Evolutionary conservation across 2,888 invertebrate species (phyloP).

Genomic region (Sesia bembeciformis): DNA sequence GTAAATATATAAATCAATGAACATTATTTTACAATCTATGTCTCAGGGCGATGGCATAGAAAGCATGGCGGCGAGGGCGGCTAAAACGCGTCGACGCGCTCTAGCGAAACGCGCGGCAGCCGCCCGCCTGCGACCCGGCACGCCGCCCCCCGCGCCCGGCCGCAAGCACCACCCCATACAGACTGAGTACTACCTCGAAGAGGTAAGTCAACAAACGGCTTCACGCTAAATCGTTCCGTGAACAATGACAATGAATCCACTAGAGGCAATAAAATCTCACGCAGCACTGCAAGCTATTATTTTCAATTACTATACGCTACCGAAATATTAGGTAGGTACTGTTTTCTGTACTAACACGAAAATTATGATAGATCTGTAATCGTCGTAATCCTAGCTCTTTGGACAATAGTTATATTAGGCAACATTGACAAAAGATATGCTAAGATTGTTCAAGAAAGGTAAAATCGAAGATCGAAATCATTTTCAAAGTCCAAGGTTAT

Average conservation of each 20-base stretch:
- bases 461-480: too few species aligned
- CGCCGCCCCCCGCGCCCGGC: constrained; percentile 87
- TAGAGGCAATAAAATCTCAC: neutral
- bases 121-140: constrained; percentile 77
- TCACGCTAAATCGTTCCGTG: neutral
- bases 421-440: too few species aligned
- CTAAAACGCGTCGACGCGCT: constrained; percentile 76
- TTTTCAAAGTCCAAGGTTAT: too few species aligned
- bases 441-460: too few species aligned
- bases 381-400: too few species aligned
- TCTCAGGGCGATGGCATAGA: constrained; percentile 59
- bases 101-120: constrained; percentile 83
- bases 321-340: too few species aligned
- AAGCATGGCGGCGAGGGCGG: constrained; percentile 42
- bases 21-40: neutral
- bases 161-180: constrained; percentile 90
- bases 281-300: neutral
- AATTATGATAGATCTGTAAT: too few species aligned
- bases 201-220: constrained; percentile 59
- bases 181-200: constrained; percentile 92
- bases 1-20: too few species aligned
- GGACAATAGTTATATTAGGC: too few species aligned
- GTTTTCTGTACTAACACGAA: too few species aligned
- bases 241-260: too few species aligned
- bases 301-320: too few species aligned